These are phyloP conservation scores for Operophtera brumata DNA, from an alignment of 2,888 invertebrate species.

Conservation along the genomic window DNA sequence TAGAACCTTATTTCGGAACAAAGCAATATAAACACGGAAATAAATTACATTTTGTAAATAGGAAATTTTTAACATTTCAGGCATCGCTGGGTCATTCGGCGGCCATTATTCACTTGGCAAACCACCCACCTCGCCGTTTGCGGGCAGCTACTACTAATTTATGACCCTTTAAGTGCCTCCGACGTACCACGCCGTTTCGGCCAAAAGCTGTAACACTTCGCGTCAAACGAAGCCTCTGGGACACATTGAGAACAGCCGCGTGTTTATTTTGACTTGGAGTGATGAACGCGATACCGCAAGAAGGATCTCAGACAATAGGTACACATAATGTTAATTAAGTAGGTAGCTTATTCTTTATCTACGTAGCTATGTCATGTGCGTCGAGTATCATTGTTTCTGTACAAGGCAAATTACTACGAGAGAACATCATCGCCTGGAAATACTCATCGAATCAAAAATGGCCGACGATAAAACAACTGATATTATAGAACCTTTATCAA, in stretches of 20 bases:
- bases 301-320: too few species aligned
- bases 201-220: slow-evolving; percentile 56
- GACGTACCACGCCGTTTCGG: slow-evolving; percentile 58
- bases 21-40: slow-evolving; percentile 20
- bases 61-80: slow-evolving; percentile 54
- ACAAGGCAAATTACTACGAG: too few species aligned
- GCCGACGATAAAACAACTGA: too few species aligned
- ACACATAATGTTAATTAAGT: too few species aligned
- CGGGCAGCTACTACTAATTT: slow-evolving; percentile 74
- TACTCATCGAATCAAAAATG: too few species aligned
- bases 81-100: slow-evolving; percentile 54
- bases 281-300: too few species aligned
- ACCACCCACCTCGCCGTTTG: slow-evolving; percentile 73
- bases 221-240: slow-evolving; percentile 30
- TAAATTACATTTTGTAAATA: slow-evolving; percentile 37
- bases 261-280: background rate
- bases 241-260: slow-evolving; percentile 14
- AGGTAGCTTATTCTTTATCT: too few species aligned
- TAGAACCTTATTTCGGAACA: slow-evolving; percentile 7
- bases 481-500: too few species aligned
- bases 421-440: too few species aligned
- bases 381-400: too few species aligned
- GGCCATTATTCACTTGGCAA: slow-evolving; percentile 71
- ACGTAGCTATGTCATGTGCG: too few species aligned
- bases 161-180: slow-evolving; percentile 73